A percentile compares a stretch with the other conserved stretches of the same genome.
Evolutionary conservation across 2,888 invertebrate genomes (phyloP).

Genomic region (Leucoma salicis): DNA sequence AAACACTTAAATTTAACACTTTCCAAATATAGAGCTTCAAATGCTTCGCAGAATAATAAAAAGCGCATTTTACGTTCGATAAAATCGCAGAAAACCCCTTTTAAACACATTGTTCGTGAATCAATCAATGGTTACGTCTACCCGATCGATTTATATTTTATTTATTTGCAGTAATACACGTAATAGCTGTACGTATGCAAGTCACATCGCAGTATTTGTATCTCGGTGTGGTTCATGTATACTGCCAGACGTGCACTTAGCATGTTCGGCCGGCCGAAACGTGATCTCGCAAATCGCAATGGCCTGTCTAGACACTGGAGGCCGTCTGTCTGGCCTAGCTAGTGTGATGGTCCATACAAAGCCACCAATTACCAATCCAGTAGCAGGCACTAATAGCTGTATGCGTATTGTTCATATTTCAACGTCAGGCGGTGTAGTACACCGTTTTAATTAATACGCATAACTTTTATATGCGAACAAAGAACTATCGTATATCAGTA

Average conservation of each 20-base stretch:
- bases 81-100: neutral
- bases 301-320: slow-evolving; percentile 70
- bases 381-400: slow-evolving; percentile 34
- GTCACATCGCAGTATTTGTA: slow-evolving; percentile 39
- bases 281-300: slow-evolving; percentile 72
- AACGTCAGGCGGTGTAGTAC: slow-evolving; percentile 23
- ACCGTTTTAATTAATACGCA: slow-evolving; percentile 32
- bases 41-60: neutral
- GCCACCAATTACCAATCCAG: slow-evolving; percentile 60
- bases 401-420: slow-evolving; percentile 42
- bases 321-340: slow-evolving; percentile 61
- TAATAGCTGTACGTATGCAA: slow-evolving; percentile 3
- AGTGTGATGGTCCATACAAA: slow-evolving; percentile 56
- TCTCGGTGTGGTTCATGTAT: slow-evolving; percentile 41
- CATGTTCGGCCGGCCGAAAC: slow-evolving; percentile 74
- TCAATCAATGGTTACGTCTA: slow-evolving; percentile 2
- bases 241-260: slow-evolving; percentile 74
- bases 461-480: slow-evolving; percentile 25
- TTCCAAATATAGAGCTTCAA: too few relatives aligned
- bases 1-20: too few relatives aligned
- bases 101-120: neutral
- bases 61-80: neutral
- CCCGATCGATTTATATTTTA: slow-evolving; percentile 6
- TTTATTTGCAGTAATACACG: slow-evolving; percentile 9
- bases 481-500: slow-evolving; percentile 26